These are phyloP conservation scores for Anguilla megastoma DNA, from an alignment of 2,797 vertebrate genomes.

Conservation along the genomic window DNA sequence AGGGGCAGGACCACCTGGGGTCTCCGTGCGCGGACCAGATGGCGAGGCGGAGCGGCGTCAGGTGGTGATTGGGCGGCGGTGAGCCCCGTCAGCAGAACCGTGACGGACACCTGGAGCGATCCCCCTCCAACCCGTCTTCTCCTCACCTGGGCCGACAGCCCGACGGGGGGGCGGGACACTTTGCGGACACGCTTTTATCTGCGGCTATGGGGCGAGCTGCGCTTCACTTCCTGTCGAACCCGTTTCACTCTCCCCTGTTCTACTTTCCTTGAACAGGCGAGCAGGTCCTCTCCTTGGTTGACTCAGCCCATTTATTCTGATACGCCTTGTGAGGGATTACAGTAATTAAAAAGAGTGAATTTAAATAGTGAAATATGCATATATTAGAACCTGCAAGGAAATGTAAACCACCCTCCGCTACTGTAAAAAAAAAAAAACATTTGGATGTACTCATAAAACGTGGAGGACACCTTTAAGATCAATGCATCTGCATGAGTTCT, in stretches of 20 bases:
- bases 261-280: constrained; percentile 6
- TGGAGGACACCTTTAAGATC: background rate
- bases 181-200: background rate
- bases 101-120: background rate
- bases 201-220: background rate
- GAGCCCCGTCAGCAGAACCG: background rate
- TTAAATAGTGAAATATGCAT: background rate
- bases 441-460: background rate
- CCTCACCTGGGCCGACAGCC: background rate
- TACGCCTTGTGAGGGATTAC: background rate
- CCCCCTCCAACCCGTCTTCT: background rate
- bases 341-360: background rate
- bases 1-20: background rate
- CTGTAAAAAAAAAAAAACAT: background rate
- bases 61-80: background rate
- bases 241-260: background rate
- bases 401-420: background rate
- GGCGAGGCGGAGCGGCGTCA: background rate
- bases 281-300: background rate
- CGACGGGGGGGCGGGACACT: background rate
- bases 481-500: background rate
- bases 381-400: background rate
- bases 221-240: background rate
- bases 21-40: background rate
- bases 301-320: constrained; percentile 4